These are phyloP conservation scores for Ameiurus melas DNA, from an alignment of 2,113 vertebrate species.

Conservation along the genomic window DNA sequence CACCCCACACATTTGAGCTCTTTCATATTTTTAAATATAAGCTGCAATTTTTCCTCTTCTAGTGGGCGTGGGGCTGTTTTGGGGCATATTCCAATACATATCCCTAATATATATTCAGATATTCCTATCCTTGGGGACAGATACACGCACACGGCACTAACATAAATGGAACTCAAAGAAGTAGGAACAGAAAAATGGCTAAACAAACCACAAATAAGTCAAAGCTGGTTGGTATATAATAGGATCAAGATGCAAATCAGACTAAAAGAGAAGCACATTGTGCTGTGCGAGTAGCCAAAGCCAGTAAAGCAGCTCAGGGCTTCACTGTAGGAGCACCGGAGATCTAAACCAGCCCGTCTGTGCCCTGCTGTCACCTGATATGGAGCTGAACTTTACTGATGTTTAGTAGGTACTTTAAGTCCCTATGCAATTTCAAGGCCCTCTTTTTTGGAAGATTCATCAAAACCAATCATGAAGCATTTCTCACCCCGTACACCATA, in stretches of 20 bases:
- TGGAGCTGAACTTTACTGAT: not conserved
- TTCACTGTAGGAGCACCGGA: not conserved
- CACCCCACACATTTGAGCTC: not conserved
- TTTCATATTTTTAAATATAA: not conserved
- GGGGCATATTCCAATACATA: too few species aligned
- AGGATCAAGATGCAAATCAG: slow-evolving; percentile 47
- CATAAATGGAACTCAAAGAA: not conserved
- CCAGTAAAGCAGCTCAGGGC: slow-evolving; percentile 36
- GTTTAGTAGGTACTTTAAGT: not conserved
- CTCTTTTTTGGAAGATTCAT: not conserved
- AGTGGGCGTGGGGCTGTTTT: too few species aligned
- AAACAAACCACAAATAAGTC: slow-evolving; percentile 33
- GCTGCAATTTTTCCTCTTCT: not conserved
- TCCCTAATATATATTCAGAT: too few species aligned
- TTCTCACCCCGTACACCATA: not conserved
- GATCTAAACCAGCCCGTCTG: slow-evolving; percentile 14
- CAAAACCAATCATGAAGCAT: not conserved
- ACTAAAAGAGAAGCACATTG: slow-evolving; percentile 50
- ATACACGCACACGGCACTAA: not conserved
- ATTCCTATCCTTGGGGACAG: too few species aligned
- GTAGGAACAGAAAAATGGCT: slow-evolving; percentile 13
- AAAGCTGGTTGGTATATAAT: slow-evolving; percentile 31
- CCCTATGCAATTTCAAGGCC: not conserved
- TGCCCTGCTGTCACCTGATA: not conserved
- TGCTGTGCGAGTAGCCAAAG: slow-evolving; percentile 27